Evolutionary conservation across 2,797 vertebrate species (phyloP).

Genomic region (Schizopygopsis pylzovi): DNA sequence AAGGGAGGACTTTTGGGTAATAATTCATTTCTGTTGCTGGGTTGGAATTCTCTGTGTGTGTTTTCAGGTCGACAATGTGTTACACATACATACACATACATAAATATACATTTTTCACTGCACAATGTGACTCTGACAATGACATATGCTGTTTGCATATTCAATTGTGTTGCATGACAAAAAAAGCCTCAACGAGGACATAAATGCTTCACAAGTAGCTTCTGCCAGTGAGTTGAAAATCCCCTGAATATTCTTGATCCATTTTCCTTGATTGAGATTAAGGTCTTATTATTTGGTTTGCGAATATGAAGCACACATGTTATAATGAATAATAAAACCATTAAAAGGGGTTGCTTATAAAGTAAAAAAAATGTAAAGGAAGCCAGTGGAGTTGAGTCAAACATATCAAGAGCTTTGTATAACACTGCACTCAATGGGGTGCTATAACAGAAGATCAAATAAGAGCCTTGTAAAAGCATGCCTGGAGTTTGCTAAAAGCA

Average conservation of each 20-base stretch:
- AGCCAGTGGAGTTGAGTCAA: constrained; percentile 17
- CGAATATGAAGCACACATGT: constrained; percentile 8
- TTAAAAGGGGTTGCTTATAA: background rate
- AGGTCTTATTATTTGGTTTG: constrained; percentile 9
- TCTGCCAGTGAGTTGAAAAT: constrained; percentile 1
- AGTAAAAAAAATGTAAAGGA: background rate
- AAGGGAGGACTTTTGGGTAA: too few relatives aligned
- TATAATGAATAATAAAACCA: constrained; percentile 14
- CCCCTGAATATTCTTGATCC: background rate
- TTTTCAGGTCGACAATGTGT: too few relatives aligned
- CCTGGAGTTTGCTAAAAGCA: constrained; percentile 25
- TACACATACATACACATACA: background rate
- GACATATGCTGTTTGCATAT: background rate
- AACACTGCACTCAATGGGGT: constrained; percentile 6
- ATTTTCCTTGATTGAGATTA: constrained; percentile 10
- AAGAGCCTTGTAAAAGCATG: constrained; percentile 8
- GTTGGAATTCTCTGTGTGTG: too few relatives aligned
- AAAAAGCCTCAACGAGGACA: background rate
- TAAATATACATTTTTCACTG: background rate
- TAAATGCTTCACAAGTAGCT: background rate
- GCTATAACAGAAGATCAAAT: constrained; percentile 16
- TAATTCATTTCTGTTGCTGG: too few relatives aligned
- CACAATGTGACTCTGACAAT: constrained; percentile 12
- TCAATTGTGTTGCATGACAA: constrained; percentile 4
- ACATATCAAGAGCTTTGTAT: constrained; percentile 19